Percentiles rank a stretch among this genome's conserved stretches.
Evolutionary conservation across 2,888 invertebrate genomes (phyloP).

Genomic region (Latrodectus elegans): DNA sequence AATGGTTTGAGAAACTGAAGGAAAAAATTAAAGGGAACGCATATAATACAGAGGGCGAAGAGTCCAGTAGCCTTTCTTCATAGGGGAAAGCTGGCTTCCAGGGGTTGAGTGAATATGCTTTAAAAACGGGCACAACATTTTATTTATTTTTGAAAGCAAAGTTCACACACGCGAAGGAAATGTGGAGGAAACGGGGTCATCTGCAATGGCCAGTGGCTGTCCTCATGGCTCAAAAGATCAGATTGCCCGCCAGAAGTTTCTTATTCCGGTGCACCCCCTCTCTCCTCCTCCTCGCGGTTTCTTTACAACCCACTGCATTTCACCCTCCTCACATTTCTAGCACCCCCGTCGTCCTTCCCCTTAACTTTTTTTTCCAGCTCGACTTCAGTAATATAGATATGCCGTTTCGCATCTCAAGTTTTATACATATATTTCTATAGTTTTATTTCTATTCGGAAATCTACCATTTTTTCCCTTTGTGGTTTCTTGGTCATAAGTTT

Average conservation of each 20-base stretch:
- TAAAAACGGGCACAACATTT: slow-evolving; percentile 44
- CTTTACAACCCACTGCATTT: slow-evolving; percentile 49
- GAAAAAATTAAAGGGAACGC: not conserved
- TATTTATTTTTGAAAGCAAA: slow-evolving; percentile 53
- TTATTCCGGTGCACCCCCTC: slow-evolving; percentile 17
- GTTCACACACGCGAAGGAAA: slow-evolving; percentile 57
- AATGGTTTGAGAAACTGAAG: not conserved
- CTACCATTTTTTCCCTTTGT: slow-evolving; percentile 54
- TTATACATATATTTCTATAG: slow-evolving; percentile 47
- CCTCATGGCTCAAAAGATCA: slow-evolving; percentile 63
- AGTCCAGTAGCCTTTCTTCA: slow-evolving; percentile 28
- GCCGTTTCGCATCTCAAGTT: slow-evolving; percentile 57
- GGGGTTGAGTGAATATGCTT: slow-evolving; percentile 46
- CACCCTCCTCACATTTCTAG: slow-evolving; percentile 4
- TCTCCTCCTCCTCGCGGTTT: slow-evolving; percentile 34
- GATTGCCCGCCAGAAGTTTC: slow-evolving; percentile 61
- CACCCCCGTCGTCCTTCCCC: slow-evolving; percentile 35
- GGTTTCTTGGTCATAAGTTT: slow-evolving; percentile 56
- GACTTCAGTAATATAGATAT: slow-evolving; percentile 64
- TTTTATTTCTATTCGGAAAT: slow-evolving; percentile 24
- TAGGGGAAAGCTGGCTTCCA: not conserved
- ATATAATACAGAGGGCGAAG: not conserved
- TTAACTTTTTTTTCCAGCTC: slow-evolving; percentile 48
- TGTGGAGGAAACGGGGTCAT: slow-evolving; percentile 66
- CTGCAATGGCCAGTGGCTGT: slow-evolving; percentile 58